Percentiles rank a stretch among this genome's conserved stretches.
phyloP scores from a whole-genome alignment of 2,797 vertebrate genomes.

The Peromyscus nudipes region DNA sequence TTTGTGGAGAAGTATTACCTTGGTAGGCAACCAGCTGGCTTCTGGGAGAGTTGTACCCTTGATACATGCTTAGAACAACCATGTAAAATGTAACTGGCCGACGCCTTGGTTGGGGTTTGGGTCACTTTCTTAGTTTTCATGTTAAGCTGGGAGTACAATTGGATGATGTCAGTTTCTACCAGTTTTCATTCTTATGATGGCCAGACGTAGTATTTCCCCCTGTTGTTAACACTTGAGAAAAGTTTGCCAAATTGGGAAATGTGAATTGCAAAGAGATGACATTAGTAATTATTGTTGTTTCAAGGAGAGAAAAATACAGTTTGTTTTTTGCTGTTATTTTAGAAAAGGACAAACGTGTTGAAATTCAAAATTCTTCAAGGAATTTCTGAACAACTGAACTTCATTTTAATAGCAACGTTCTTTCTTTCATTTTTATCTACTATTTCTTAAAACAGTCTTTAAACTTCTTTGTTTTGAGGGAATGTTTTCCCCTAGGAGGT shows the following conservation, averaged over 20 bases:
- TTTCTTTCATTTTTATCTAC: constrained; percentile 14
- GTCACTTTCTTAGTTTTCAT: constrained; percentile 75
- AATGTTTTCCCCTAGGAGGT: neutral
- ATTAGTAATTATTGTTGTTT: constrained; percentile 79
- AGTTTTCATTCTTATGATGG: constrained; percentile 49
- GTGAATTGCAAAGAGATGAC: constrained; percentile 67
- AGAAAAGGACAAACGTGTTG: constrained; percentile 60
- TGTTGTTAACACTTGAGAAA: constrained; percentile 78
- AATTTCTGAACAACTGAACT: constrained; percentile 59
- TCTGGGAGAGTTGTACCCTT: constrained; percentile 64
- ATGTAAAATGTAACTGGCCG: constrained; percentile 73
- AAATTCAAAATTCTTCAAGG: constrained; percentile 69
- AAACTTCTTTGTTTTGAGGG: constrained; percentile 6
- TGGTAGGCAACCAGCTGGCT: constrained; percentile 76
- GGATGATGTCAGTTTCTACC: constrained; percentile 73
- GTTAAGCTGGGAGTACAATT: neutral
- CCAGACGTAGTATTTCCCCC: constrained; percentile 80
- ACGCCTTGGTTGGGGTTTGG: constrained; percentile 68
- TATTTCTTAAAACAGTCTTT: neutral
- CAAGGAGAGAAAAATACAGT: constrained; percentile 69
- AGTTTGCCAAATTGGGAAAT: constrained; percentile 71
- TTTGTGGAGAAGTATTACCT: constrained; percentile 71
- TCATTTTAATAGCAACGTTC: constrained; percentile 37
- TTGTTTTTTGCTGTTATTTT: constrained; percentile 70
- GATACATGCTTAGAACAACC: constrained; percentile 60